Conservation (phyloP, 1,140 invertebrate genomes). For the Acromyrmex echinatior region DNA sequence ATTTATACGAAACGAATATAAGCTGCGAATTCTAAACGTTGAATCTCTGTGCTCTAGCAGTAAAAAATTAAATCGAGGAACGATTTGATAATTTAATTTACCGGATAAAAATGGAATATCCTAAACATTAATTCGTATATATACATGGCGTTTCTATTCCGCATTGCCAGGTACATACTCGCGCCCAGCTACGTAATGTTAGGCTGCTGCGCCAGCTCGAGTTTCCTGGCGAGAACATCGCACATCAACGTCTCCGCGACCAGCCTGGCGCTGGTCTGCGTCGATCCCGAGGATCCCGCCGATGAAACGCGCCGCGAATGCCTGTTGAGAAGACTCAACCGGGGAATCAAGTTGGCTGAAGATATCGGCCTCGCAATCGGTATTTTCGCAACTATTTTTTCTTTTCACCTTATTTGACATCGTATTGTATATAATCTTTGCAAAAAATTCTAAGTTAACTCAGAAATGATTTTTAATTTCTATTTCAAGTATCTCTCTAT, state of each 20-base stretch:
- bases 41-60: neutral
- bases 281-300: conserved; percentile 86
- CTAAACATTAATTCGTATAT: neutral
- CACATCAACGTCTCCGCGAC: conserved; percentile 88
- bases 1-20: neutral
- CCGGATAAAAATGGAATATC: neutral
- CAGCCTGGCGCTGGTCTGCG: conserved; percentile 88
- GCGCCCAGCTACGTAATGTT: conserved; percentile 88
- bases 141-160: neutral
- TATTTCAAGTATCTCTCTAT: neutral
- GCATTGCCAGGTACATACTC: conserved; percentile 85
- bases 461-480: neutral
- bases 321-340: conserved; percentile 80
- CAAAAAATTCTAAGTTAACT: neutral
- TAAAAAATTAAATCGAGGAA: neutral
- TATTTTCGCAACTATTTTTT: conserved; percentile 31
- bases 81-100: neutral
- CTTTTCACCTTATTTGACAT: neutral
- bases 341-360: conserved; percentile 82
- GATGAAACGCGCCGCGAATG: conserved; percentile 84
- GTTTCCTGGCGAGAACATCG: conserved; percentile 87
- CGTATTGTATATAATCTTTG: neutral
- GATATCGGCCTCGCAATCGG: conserved; percentile 82
- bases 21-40: neutral
- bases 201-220: conserved; percentile 87